phyloP scores from a whole-genome alignment of 2,888 invertebrate species.

The Oxytorus armatus region DNA sequence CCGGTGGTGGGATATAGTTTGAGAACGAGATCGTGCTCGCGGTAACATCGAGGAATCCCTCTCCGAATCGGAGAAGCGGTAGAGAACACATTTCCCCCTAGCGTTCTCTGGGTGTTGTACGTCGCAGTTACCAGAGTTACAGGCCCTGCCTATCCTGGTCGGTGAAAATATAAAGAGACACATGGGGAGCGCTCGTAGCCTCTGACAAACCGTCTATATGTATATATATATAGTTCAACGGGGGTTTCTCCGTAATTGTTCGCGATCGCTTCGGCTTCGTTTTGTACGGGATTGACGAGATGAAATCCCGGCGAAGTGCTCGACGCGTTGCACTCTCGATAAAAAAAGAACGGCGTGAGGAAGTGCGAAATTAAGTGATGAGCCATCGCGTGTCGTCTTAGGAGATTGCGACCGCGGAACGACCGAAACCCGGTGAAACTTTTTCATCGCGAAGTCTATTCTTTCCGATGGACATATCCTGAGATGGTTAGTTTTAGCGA shows the following conservation, averaged over 20 bases:
- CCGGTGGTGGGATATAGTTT: slow-evolving; percentile 60
- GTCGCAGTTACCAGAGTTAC: slow-evolving; percentile 37
- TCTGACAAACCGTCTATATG: slow-evolving; percentile 10
- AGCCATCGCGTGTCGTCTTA: no score
- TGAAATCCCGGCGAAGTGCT: slow-evolving; percentile 34
- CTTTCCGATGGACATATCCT: slow-evolving; percentile 6
- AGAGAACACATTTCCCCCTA: slow-evolving; percentile 45
- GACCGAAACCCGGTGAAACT: background rate
- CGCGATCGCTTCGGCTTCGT: slow-evolving; percentile 39
- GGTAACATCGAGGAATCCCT: slow-evolving; percentile 31
- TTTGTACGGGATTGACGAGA: slow-evolving; percentile 55
- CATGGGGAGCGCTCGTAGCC: slow-evolving; percentile 25
- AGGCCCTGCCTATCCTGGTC: slow-evolving; percentile 43
- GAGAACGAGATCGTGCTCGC: slow-evolving; percentile 47
- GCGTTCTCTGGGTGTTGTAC: slow-evolving; percentile 32
- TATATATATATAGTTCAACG: background rate
- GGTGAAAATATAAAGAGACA: slow-evolving; percentile 50
- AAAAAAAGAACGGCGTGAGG: background rate
- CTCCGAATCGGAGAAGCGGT: slow-evolving; percentile 22
- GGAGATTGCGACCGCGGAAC: background rate
- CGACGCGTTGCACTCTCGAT: background rate
- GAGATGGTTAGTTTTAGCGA: background rate
- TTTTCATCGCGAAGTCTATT: slow-evolving; percentile 31
- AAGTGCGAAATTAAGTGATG: slow-evolving; percentile 42
- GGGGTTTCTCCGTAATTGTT: slow-evolving; percentile 41